Conservation (phyloP, 2,113 vertebrate species). For the Formicarius rufipectus region DNA sequence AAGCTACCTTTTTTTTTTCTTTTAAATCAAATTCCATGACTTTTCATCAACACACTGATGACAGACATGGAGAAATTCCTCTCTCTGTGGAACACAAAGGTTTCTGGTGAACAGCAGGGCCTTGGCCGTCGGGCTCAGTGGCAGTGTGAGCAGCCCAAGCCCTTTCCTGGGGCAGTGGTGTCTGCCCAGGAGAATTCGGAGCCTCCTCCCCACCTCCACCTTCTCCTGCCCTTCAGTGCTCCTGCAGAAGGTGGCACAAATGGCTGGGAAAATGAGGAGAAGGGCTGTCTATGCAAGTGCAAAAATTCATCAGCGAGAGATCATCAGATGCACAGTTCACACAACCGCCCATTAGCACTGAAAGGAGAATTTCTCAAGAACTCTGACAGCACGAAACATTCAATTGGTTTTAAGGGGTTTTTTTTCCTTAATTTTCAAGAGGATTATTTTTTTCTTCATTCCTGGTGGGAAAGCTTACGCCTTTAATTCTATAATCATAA, state of each 20-base stretch:
- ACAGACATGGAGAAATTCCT: not conserved
- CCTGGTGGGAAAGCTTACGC: slow-evolving; percentile 25
- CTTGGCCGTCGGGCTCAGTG: not conserved
- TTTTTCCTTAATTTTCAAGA: not conserved
- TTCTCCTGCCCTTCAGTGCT: not conserved
- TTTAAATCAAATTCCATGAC: not conserved
- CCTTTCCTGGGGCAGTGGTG: not conserved
- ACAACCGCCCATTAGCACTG: not conserved
- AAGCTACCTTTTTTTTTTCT: not conserved
- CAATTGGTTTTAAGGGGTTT: not conserved
- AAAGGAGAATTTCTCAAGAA: not conserved
- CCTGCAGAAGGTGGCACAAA: not conserved
- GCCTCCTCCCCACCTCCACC: not conserved
- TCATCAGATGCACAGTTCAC: not conserved
- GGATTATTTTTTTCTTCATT: not conserved
- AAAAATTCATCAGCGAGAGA: not conserved
- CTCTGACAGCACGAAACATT: not conserved
- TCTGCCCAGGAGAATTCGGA: not conserved
- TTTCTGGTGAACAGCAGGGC: not conserved
- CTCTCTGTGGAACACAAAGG: rapidly evolving
- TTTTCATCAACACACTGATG: not conserved
- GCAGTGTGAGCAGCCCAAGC: rapidly evolving
- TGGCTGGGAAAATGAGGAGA: rapidly evolving
- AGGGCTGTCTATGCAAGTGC: not conserved
- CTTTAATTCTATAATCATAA: slow-evolving; percentile 66